A percentile compares a stretch with the other conserved stretches of the same genome.
Evolutionary conservation across 2,113 vertebrate genomes (phyloP).

Genomic region (Crotalus tigris): DNA sequence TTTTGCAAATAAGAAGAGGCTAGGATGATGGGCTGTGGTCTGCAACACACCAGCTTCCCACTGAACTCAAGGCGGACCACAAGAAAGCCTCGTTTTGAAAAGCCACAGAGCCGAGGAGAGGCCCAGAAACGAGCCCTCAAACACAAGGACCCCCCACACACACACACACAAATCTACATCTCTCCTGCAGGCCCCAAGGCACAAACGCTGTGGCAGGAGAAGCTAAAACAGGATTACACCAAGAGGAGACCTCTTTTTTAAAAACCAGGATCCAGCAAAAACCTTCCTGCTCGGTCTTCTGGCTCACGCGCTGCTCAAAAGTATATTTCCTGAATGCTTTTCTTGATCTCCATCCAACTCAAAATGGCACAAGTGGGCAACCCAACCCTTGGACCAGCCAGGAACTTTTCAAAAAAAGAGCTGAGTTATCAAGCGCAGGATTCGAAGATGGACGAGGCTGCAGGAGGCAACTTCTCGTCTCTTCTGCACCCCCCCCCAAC

Average conservation of each 20-base stretch:
- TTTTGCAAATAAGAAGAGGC: background rate
- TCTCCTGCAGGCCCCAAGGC: background rate
- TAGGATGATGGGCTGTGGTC: background rate
- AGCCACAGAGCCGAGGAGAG: background rate
- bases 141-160: background rate
- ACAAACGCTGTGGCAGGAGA: background rate
- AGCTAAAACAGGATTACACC: fast-evolving
- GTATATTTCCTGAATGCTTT: background rate
- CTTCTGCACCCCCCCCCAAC: no score
- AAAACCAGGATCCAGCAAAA: no score
- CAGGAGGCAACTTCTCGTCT: background rate
- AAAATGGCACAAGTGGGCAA: background rate
- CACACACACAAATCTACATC: no score
- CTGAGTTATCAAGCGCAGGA: background rate
- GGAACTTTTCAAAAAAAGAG: background rate
- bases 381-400: background rate
- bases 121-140: background rate
- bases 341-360: background rate
- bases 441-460: no score
- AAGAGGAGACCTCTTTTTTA: no score
- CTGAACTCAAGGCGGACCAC: background rate
- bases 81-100: background rate
- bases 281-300: no score
- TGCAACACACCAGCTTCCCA: background rate
- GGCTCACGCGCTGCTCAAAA: background rate